Base-by-base conservation (phyloP, 2,888 invertebrate genomes). In the Artemia sinica region DNA sequence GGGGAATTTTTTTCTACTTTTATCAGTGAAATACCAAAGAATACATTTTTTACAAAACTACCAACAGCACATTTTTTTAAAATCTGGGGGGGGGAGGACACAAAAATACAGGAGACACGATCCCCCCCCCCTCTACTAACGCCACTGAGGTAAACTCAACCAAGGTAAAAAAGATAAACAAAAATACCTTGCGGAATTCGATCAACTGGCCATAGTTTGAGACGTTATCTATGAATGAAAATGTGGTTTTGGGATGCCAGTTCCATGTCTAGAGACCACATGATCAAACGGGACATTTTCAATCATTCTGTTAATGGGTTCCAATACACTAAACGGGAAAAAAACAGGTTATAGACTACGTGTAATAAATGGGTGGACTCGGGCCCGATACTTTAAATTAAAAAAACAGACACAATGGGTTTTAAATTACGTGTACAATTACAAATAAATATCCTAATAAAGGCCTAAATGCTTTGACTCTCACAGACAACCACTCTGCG, bases 161-260 rank as follows among this genome's bases (percentile, higher is more conserved):
- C 28, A 28, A 28, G 28, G 28, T 28, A 28, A 28, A 28, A 28
- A 28, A 28, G 4, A 28, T 1, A 4, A 2, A 28, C 1, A 28
- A 28, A 28, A 28, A 18, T 74, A 86, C 86, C 75, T 86, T 83
- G 73, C 87, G 87, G 1, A 85, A 83, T 9, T 85, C 82, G 76
- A n/a, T 90, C 86, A 69, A 91, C 78, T 71, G 87, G 84, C 0
- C 91, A 80, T 78, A 85, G 81, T 72, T 84, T 83, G n/a, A n/a
- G 70, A 93, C 84, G 79, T 96, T 96, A 77, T 96, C 95, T 73
- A 93, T 87, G 79, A 97, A 97, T 9, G 95, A n/a, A 95, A 52
- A 96, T 91, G 79, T 94, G 94, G 80, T 88, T 63, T 86, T 85
- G 0, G 96, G 96, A 81, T 97, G 97, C 95, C 96, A 97, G 81